Base-by-base conservation (phyloP, 92 coral and sea anemone genomes). In the Chrysogorgia sp. region DNA sequence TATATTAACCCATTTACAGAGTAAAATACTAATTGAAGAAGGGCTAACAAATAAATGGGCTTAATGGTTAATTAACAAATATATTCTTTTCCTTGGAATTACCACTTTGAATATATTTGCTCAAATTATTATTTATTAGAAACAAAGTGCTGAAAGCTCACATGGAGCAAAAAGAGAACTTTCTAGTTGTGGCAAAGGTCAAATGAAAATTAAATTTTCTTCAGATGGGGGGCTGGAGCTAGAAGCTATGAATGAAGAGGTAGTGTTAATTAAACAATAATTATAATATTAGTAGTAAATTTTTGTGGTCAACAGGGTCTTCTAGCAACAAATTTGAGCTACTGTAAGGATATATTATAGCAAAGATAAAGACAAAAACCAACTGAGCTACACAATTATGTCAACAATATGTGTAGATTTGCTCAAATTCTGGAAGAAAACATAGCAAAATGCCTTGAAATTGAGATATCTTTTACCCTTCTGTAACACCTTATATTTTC, bases 231-330 rank as follows among this genome's bases (percentile, higher is more conserved):
- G 24, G 3, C 47, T 63, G 70, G 70, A 20, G 40, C 70, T 63
- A 32, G 70, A 2, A 63, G n/a, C 70, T 63, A 63, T 63, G 70
- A 34, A 63, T 63, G 47, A 63, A 7, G 45, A 63, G 47, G 47
- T 63, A 63, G n/a, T n/a, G n/a, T n/a, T n/a, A n/a, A n/a, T n/a
- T n/a, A n/a, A n/a, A n/a, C n/a, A n/a, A n/a, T n/a, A n/a, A n/a
- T n/a, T n/a, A n/a, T n/a, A n/a, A n/a, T n/a, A n/a, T n/a, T n/a
- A n/a, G n/a, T n/a, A n/a, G n/a, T n/a, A n/a, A n/a, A n/a, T n/a
- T n/a, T n/a, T n/a, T n/a, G n/a, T n/a, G n/a, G n/a, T n/a, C n/a
- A n/a, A n/a, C n/a, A n/a, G n/a, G n/a, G n/a, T n/a, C n/a, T n/a
- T n/a, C n/a, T n/a, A n/a, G n/a, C n/a, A n/a, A n/a, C n/a, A n/a